Conservation (phyloP, 2,113 vertebrate species). For the Equus quagga region DNA sequence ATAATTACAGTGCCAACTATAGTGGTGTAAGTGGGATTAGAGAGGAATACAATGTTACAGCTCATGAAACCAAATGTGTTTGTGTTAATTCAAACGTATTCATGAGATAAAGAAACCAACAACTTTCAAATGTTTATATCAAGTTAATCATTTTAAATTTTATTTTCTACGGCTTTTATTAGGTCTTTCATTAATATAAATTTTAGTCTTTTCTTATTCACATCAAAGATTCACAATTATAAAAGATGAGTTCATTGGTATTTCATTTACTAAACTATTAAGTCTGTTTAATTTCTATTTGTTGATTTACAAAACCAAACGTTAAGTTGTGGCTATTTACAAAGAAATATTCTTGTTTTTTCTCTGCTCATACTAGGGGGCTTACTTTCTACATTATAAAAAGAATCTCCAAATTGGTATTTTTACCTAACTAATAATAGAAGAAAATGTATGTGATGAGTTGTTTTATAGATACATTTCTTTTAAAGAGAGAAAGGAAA, state of each 20-base stretch:
- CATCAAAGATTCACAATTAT: not conserved
- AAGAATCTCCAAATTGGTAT: not conserved
- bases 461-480: not conserved
- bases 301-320: not conserved
- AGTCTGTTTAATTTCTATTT: not conserved
- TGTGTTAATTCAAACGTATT: slow-evolving; percentile 17
- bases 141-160: not conserved
- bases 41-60: not conserved
- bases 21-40: not conserved
- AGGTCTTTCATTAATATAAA: not conserved
- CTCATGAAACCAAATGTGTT: not conserved
- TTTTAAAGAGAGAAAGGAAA: not conserved
- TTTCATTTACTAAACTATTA: not conserved
- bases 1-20: not conserved
- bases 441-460: not conserved
- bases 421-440: not conserved
- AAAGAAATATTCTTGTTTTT: not conserved
- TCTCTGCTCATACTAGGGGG: not conserved
- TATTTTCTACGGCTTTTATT: not conserved
- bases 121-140: not conserved
- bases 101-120: not conserved
- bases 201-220: not conserved
- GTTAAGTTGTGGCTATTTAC: not conserved
- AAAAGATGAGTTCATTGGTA: not conserved
- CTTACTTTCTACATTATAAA: not conserved